Base-by-base conservation (phyloP, 2,113 vertebrate species). In the Sylvicapra grimmia region DNA sequence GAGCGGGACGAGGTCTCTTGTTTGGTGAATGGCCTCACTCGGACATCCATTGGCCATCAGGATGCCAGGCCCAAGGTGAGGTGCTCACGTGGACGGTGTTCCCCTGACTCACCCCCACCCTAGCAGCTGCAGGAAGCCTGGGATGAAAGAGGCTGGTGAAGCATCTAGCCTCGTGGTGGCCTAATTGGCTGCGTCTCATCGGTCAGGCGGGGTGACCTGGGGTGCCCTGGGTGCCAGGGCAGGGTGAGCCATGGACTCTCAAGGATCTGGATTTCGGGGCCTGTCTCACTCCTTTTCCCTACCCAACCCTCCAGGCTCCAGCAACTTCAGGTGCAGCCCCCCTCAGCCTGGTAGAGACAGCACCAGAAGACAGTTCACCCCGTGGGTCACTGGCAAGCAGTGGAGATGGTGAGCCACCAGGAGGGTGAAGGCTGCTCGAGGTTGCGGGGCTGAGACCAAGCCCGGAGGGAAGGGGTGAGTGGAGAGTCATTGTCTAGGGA, bases 331-430 rank as follows among this genome's bases (percentile, higher is more conserved):
- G 97, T 99, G 99, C 49, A 98, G 99, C 92, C 11, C 97, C 96
- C 6, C 44, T 90, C 92, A 98, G 97, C 90, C 98, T 99, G 0
- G 98, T 99, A 68, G 99, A 99, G 92, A 99, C 99, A 0, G 99
- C 99, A 36, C 98, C 99, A 33, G 99, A 99, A 98, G 99, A 99
- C 86, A 99, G 99, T 0, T 99, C 99, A 61, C 99, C 98, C 97
- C 99, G 99, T 14, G 99, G 99, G n/a, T 99, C 99, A 82, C 99
- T 99, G 98, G 99, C 99, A 83, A 99, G 99, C 98, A 99, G 99
- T 97, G 99, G 99, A 96, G 99, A 99, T 97, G 99, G 99, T 99
- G 98, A 98, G 99, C 84, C 97, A 53, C 83, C 72, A 31, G 87
- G 65, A 86, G 27, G 29, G 21, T 53, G 80, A 91, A 63, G 87